These are phyloP conservation scores for Andrena flavipes DNA, from an alignment of 2,888 invertebrate genomes.

Conservation along the genomic window DNA sequence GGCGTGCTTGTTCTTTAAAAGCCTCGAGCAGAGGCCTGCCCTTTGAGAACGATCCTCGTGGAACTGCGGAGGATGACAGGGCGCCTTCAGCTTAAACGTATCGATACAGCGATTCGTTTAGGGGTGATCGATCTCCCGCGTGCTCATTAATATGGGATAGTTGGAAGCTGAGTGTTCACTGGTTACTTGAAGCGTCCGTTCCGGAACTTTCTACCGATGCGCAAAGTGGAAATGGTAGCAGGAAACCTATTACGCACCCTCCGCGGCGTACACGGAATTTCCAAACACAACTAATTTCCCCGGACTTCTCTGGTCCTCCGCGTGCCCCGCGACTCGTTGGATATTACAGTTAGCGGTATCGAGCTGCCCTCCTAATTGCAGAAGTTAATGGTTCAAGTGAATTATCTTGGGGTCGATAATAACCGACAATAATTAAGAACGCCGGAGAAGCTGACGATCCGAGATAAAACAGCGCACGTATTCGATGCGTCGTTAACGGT, in stretches of 20 bases:
- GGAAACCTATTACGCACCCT: constrained; percentile 1
- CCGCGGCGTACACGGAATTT: constrained; percentile 44
- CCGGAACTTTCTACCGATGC: constrained; percentile 29
- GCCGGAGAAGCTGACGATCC: neutral
- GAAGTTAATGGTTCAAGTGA: constrained; percentile 60
- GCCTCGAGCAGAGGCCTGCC: too few relatives aligned
- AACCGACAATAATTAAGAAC: neutral
- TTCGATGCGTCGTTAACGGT: neutral
- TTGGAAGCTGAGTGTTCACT: neutral
- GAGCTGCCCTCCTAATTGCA: constrained; percentile 43
- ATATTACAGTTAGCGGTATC: constrained; percentile 24
- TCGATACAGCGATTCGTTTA: neutral
- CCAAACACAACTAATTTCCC: constrained; percentile 58
- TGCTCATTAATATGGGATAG: constrained; percentile 28
- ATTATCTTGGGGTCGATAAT: constrained; percentile 51
- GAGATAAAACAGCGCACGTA: neutral
- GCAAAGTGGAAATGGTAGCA: constrained; percentile 23
- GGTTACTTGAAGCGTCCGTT: constrained; percentile 6
- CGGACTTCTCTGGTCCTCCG: neutral
- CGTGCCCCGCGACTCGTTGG: neutral
- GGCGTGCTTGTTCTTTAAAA: too few relatives aligned
- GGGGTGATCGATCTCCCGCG: constrained; percentile 15
- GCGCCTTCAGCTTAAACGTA: neutral
- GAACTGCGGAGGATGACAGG: neutral
- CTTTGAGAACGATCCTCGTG: neutral